Base-by-base conservation (phyloP, 2,113 vertebrate genomes). In the Taxidea taxus region DNA sequence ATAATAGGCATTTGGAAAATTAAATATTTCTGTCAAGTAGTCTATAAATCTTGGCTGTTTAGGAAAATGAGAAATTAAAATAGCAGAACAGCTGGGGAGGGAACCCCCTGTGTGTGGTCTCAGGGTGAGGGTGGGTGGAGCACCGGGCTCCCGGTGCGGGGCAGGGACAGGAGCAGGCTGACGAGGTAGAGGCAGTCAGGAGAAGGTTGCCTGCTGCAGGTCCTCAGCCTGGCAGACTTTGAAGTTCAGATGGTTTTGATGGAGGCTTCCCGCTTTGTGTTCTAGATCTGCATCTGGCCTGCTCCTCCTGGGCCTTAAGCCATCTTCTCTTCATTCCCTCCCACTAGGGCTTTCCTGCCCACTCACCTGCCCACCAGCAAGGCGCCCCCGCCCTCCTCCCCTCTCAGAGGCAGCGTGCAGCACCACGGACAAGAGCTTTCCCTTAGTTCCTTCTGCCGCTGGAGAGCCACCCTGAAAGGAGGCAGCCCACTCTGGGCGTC, bases 11-110 rank as follows among this genome's bases (percentile, higher is more conserved):
- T 98, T 98, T 96, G 85, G 97, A 97, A 98, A 98, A 98, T 98
- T 95, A 98, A 98, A 96, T 98, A 96, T 98, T 98, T 98, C 97
- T 98, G 98, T 98, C 96, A 87, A 95, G 89, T 97, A 75, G 75
- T 58, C 84, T 96, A 97, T 98, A 97, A 98, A 98, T 98, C 97
- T 98, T 96, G 58, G 81, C 98, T 97, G 92, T 98, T 98, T 97
- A 97, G 98, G 97, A 98, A 98, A 96, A 97, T 98, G 98, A 97
- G 98, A 97, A 98, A 98, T 99, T 98, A 98, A 98, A 98, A 98
- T 98, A 97, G 97, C 98, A 98, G 97, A 98, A 70, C 83, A 98
- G 97, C 47, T 64, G 51, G 94, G 7, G 4, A 98, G 97, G 95
- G 87, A 98, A 88, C 6, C 64, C 21, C 94, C 93, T 54, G 96